These are phyloP conservation scores for Galerucella calmariensis DNA, from an alignment of 2,888 invertebrate genomes.

Conservation along the genomic window DNA sequence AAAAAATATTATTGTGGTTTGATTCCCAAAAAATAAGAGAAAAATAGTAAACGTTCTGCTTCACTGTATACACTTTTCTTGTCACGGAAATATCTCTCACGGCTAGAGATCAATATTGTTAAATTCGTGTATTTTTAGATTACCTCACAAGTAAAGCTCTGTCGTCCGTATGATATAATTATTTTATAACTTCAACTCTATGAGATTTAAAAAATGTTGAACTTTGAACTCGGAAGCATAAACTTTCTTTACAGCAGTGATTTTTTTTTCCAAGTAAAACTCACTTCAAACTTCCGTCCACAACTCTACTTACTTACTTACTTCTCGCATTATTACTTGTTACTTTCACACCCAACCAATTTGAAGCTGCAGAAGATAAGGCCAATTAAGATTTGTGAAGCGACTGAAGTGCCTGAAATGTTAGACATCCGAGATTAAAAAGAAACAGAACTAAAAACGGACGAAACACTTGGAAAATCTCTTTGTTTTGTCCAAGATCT, in stretches of 20 bases:
- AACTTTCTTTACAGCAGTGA: constrained; percentile 1
- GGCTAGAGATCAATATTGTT: neutral
- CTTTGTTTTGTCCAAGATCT: constrained; percentile 30
- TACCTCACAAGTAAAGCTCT: neutral
- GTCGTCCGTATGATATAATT: neutral
- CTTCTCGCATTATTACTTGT: constrained; percentile 21
- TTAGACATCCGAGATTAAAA: constrained; percentile 33
- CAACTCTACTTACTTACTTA: constrained; percentile 16
- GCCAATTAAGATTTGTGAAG: constrained; percentile 29
- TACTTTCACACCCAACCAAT: constrained; percentile 23
- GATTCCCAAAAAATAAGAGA: too few relatives aligned
- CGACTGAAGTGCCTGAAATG: constrained; percentile 21
- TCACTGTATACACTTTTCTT: too few relatives aligned
- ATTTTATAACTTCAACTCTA: constrained; percentile 5
- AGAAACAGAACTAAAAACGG: constrained; percentile 31
- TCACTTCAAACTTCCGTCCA: constrained; percentile 11
- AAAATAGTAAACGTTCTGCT: too few relatives aligned
- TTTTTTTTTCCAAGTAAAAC: constrained; percentile 12
- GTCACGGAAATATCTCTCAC: too few relatives aligned
- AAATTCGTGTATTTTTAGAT: too few relatives aligned
- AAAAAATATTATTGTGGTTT: too few relatives aligned
- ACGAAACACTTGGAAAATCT: constrained; percentile 35
- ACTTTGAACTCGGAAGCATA: constrained; percentile 2
- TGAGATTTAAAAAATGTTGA: neutral
- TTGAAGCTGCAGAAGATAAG: constrained; percentile 20